Base-by-base conservation (phyloP, 2,888 invertebrate species). In the Habrosyne pyritoides region DNA sequence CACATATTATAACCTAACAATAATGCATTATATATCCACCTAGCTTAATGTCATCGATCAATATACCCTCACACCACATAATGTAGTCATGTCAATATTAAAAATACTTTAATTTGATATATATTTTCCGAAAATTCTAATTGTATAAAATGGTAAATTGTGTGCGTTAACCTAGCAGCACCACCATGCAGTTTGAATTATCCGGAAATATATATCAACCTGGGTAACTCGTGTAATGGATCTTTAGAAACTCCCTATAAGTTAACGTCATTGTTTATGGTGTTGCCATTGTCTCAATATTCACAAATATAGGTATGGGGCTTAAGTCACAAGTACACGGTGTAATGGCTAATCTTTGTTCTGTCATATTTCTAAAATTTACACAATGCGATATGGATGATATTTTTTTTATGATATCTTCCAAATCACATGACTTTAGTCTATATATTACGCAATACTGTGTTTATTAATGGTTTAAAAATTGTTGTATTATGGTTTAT, bases 341-440 rank as follows among this genome's bases (percentile, higher is more conserved):
- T 91, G 89, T 84, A 79, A 84, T 84, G 91, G 91, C 86, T 89
- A 88, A 88, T 89, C 78, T 86, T 75, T 90, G 89, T 89, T 84
- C 86, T 87, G 85, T 89, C 84, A 86, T 86, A 77, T 81, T 80
- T 78, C 77, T 81, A 36, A 30, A 47, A 21, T 42, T 42, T 52
- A 49, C 55, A 30, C 53, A 47, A 52, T 53, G 22, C 48, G 54
- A 24, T 60, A 58, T 59, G 55, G 54, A 52, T 57, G 61, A 47
- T 73, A 56, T 61, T 60, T 28, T 50, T 53, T 30, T 22, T 36
- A 14, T 18, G 21, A 21, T 28, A 47, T 28, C 21, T n/a, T 47
- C 42, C 10, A 47, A 21, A 14, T 30, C 47, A 30, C 14, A 21
- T 30, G 12, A 30, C 49, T 63, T 63, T 59, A 62, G 57, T 64